phyloP scores from a whole-genome alignment of 2,113 vertebrate species.

The Nothocercus nigrocapillus region DNA sequence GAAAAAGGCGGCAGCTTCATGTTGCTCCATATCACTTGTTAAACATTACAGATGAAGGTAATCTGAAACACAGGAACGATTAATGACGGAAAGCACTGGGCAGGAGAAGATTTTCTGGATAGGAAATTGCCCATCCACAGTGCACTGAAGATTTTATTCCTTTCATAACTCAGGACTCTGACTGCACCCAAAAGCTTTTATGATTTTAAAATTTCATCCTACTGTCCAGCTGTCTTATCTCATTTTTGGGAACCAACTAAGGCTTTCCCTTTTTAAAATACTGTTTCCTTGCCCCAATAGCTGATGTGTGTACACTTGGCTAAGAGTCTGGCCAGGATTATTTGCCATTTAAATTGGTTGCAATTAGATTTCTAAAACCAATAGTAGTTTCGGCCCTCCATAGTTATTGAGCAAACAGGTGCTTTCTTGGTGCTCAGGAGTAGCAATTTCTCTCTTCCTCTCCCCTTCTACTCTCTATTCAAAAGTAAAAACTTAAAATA shows the following conservation, averaged over 20 bases:
- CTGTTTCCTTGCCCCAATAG: not conserved
- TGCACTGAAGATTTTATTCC: slow-evolving; percentile 60
- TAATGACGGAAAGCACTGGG: not conserved
- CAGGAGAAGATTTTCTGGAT: slow-evolving; percentile 11
- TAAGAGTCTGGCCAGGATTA: not conserved
- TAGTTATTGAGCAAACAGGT: not conserved
- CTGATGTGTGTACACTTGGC: not conserved
- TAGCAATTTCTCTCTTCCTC: not conserved
- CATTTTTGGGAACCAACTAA: not conserved
- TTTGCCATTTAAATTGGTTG: not conserved
- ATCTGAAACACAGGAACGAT: slow-evolving; percentile 8
- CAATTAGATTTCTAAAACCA: not conserved
- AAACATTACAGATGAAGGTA: slow-evolving; percentile 33
- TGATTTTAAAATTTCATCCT: slow-evolving; percentile 10
- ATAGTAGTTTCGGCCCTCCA: not conserved
- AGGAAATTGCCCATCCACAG: slow-evolving; percentile 33
- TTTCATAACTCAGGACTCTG: slow-evolving; percentile 42
- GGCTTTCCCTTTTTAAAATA: not conserved
- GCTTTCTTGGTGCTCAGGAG: not conserved
- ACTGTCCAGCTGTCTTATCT: not conserved
- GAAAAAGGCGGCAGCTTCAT: not conserved
- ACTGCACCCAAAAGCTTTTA: slow-evolving; percentile 26
- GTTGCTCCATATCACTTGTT: not conserved
- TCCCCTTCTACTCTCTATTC: not conserved
- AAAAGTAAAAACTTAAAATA: slow-evolving; percentile 8